Evolutionary conservation across 2,888 invertebrate species (phyloP).

Genomic region (Smittia sp.): DNA sequence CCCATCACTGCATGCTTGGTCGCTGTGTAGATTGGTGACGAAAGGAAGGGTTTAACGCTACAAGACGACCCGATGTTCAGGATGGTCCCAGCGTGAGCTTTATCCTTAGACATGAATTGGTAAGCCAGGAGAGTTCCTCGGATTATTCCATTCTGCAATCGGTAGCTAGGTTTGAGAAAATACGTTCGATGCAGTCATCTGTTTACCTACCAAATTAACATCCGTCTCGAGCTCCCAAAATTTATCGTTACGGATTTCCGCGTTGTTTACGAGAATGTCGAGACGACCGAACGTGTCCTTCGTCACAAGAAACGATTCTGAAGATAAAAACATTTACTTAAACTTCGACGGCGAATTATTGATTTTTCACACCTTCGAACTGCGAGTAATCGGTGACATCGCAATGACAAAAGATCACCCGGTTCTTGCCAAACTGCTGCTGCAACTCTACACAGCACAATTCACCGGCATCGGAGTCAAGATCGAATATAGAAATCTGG

Average conservation of each 20-base stretch:
- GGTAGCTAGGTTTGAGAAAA: constrained; percentile 49
- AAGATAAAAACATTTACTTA: constrained; percentile 4
- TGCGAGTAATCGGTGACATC: constrained; percentile 77
- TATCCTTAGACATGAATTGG: constrained; percentile 71
- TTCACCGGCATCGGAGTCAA: constrained; percentile 68
- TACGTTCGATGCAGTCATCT: not conserved
- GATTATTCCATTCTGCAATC: constrained; percentile 67
- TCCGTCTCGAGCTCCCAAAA: constrained; percentile 75
- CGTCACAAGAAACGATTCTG: constrained; percentile 72
- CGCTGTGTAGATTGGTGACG: constrained; percentile 73
- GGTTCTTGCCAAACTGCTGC: constrained; percentile 65
- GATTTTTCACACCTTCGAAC: constrained; percentile 62
- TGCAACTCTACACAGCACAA: constrained; percentile 64
- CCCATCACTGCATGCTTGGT: constrained; percentile 75
- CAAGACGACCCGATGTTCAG: constrained; percentile 74
- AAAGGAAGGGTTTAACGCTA: constrained; percentile 66
- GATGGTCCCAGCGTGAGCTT: constrained; percentile 74
- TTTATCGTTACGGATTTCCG: constrained; percentile 73
- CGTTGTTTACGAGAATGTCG: constrained; percentile 77
- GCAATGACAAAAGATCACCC: constrained; percentile 69
- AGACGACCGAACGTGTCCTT: constrained; percentile 68
- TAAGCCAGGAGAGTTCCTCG: constrained; percentile 71
- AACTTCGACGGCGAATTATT: not conserved
- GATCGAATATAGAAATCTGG: constrained; percentile 72
- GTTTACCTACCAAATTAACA: constrained; percentile 63